These are phyloP conservation scores for Nasonovia ribisnigri DNA, from an alignment of 2,888 invertebrate species.

Conservation along the genomic window DNA sequence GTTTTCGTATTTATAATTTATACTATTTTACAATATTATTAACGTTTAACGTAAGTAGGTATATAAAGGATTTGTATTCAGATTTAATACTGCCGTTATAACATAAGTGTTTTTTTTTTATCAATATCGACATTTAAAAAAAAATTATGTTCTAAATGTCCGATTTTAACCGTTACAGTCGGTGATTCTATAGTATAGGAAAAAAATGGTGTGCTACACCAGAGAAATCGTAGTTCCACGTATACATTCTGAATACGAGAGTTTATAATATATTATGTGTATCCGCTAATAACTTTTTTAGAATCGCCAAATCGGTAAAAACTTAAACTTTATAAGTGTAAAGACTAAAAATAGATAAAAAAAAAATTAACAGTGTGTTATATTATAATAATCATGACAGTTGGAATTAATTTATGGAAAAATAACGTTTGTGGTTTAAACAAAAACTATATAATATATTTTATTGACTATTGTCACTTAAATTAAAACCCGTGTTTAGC, in stretches of 20 bases:
- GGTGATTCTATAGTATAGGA: conserved; percentile 3
- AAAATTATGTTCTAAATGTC: conserved; percentile 23
- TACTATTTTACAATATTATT: not conserved
- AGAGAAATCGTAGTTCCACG: conserved; percentile 55
- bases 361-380: not conserved
- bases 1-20: not conserved
- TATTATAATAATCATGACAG: not conserved
- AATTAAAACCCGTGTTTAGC: not conserved
- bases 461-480: not conserved
- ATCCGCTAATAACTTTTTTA: not conserved
- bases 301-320: not conserved
- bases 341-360: not conserved
- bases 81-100: not conserved
- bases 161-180: conserved; percentile 42
- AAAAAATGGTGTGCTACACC: not conserved
- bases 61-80: not conserved
- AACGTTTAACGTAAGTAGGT: not conserved
- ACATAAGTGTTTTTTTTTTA: conserved; percentile 5
- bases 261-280: not conserved
- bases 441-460: not conserved
- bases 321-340: not conserved
- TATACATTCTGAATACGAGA: not conserved
- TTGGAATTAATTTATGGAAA: not conserved
- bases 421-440: not conserved
- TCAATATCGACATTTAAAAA: not conserved